Evolutionary conservation across 2,888 invertebrate genomes (phyloP).

Genomic region (Zaprionus bogoriensis): DNA sequence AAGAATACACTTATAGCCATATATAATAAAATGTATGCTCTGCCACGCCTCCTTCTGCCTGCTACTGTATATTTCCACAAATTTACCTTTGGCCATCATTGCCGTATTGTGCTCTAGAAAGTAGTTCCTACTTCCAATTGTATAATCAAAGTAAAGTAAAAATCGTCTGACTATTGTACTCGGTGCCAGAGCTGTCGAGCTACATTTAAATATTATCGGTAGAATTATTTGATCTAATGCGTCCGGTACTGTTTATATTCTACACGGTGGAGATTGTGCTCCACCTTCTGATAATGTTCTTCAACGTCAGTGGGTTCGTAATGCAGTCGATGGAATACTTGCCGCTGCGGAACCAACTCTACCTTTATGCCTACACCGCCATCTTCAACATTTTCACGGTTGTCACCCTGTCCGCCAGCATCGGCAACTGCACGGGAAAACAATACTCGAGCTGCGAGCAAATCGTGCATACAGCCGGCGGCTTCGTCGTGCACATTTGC

Average conservation of each 20-base stretch:
- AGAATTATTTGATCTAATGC: conserved; percentile 6
- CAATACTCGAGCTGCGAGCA: conserved; percentile 19
- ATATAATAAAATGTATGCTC: too few relatives aligned
- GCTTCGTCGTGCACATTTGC: conserved; percentile 12
- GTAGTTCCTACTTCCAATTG: too few relatives aligned
- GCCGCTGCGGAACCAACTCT: accelerated
- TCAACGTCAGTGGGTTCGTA: conserved; percentile 37
- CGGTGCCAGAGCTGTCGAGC: neutral
- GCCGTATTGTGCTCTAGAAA: too few relatives aligned
- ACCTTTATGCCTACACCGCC: conserved; percentile 13
- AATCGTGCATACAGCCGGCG: conserved; percentile 21
- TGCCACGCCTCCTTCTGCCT: too few relatives aligned
- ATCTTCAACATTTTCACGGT: conserved; percentile 33
- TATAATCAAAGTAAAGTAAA: neutral
- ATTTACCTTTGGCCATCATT: too few relatives aligned
- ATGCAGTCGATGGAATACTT: neutral
- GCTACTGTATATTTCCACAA: too few relatives aligned
- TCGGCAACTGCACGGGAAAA: conserved; percentile 50
- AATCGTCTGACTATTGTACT: neutral
- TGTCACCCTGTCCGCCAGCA: conserved; percentile 39
- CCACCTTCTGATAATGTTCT: conserved; percentile 23
- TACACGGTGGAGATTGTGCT: conserved; percentile 36
- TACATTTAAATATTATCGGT: neutral
- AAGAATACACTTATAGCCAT: too few relatives aligned
- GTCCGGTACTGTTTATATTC: conserved; percentile 41